Evolutionary conservation across 2,888 invertebrate genomes (phyloP).

Genomic region (Embidobia sp.): DNA sequence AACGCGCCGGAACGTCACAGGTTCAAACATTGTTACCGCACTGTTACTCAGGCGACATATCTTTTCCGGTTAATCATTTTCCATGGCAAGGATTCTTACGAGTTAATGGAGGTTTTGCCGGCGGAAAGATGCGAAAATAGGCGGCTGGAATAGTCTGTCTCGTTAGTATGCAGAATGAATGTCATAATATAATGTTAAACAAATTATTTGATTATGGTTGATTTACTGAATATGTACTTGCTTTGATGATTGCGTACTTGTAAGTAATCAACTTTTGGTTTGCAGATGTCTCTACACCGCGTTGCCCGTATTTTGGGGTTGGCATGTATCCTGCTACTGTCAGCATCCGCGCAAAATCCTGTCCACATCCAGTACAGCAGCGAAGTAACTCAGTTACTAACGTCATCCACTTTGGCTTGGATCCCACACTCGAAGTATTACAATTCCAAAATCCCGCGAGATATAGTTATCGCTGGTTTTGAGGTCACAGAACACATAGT

Average conservation of each 20-base stretch:
- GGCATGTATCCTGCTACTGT: slow-evolving; percentile 50
- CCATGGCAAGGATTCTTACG: background rate
- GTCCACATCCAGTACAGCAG: slow-evolving; percentile 78
- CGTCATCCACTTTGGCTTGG: slow-evolving; percentile 85
- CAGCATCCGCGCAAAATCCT: slow-evolving; percentile 75
- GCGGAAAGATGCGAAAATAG: too few relatives aligned
- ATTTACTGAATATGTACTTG: too few relatives aligned
- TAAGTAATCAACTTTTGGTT: too few relatives aligned
- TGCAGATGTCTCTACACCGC: slow-evolving; percentile 70
- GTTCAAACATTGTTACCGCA: slow-evolving; percentile 37
- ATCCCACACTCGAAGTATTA: slow-evolving; percentile 83
- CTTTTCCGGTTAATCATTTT: slow-evolving; percentile 20
- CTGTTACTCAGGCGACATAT: slow-evolving; percentile 4
- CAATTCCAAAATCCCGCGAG: slow-evolving; percentile 84
- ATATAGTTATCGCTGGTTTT: slow-evolving; percentile 85
- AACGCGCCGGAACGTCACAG: slow-evolving; percentile 42
- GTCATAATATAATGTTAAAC: too few relatives aligned
- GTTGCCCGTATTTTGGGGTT: slow-evolving; percentile 41
- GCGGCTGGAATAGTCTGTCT: too few relatives aligned
- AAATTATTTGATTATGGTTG: too few relatives aligned
- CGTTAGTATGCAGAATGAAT: too few relatives aligned
- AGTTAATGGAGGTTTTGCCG: too few relatives aligned
- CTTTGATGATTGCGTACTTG: too few relatives aligned
- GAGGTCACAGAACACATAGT: slow-evolving; percentile 55
- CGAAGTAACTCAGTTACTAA: slow-evolving; percentile 85